A percentile compares a stretch with the other conserved stretches of the same genome.
Evolutionary conservation across 2,113 vertebrate species (phyloP).

Genomic region (Epinephelus fuscoguttatus): DNA sequence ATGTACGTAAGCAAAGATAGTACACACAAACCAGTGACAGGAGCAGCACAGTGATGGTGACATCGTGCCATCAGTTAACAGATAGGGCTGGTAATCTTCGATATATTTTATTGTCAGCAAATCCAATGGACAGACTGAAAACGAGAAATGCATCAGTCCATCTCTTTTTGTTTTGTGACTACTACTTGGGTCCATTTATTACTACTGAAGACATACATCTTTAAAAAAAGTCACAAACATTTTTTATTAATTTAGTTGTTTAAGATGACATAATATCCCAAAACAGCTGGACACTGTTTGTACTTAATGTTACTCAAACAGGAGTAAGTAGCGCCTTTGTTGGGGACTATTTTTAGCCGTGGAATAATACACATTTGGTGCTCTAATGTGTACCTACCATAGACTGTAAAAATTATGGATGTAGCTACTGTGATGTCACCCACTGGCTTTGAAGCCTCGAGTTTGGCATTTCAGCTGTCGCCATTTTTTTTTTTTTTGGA

Average conservation of each 20-base stretch:
- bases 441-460: too few species aligned
- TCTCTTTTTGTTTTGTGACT: background rate
- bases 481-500: too few species aligned
- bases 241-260: background rate
- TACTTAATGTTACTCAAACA: background rate
- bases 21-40: background rate
- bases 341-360: background rate
- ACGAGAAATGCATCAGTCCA: background rate
- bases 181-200: too few species aligned
- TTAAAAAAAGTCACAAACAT: background rate
- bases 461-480: too few species aligned
- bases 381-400: too few species aligned
- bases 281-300: background rate
- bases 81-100: background rate
- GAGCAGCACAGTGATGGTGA: background rate
- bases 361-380: background rate
- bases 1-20: slow-evolving; percentile 62
- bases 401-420: too few species aligned
- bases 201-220: background rate
- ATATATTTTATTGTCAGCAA: background rate
- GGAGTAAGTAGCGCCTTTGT: background rate
- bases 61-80: background rate
- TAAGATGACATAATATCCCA: background rate
- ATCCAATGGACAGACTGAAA: background rate
- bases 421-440: too few species aligned